Conservation (phyloP, 2,797 vertebrate species). For the Aldrovandia affinis region DNA sequence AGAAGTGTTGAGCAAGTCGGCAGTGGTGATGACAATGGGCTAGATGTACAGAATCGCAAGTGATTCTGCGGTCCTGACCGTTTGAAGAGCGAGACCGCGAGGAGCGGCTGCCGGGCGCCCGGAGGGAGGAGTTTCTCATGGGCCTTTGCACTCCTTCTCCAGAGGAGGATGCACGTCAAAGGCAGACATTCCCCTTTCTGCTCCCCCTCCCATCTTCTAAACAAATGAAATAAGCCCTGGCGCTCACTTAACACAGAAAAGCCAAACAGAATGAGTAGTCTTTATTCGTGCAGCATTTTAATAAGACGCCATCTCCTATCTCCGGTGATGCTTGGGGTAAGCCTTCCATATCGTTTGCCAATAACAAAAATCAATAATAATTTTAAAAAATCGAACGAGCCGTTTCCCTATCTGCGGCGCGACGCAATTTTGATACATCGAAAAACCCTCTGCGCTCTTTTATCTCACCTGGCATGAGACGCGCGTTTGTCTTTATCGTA, state of each 20-base stretch:
- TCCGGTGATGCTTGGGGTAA: neutral
- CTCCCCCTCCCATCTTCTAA: neutral
- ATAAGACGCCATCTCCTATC: neutral
- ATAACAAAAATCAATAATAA: neutral
- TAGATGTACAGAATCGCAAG: too few relatives aligned
- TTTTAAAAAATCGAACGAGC: neutral
- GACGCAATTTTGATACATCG: conserved; percentile 37
- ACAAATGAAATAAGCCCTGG: conserved; percentile 1
- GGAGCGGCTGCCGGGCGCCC: too few relatives aligned
- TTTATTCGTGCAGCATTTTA: neutral
- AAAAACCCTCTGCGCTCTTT: conserved; percentile 55
- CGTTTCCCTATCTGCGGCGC: neutral
- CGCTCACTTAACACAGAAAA: conserved; percentile 6
- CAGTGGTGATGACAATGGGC: too few relatives aligned
- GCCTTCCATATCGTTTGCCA: neutral
- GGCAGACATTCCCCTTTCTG: neutral
- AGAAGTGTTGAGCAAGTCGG: too few relatives aligned
- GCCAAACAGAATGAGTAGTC: conserved; percentile 4
- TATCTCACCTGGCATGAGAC: conserved; percentile 61
- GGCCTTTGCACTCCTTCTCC: too few relatives aligned
- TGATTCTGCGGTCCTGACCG: too few relatives aligned
- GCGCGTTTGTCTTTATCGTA: conserved; percentile 61
- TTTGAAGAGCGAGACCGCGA: too few relatives aligned
- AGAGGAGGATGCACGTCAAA: neutral
- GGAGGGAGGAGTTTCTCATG: too few relatives aligned